Percentiles rank a stretch among this genome's conserved stretches.
Conservation (phyloP, 1,140 invertebrate genomes). For the Euschistus heros region DNA sequence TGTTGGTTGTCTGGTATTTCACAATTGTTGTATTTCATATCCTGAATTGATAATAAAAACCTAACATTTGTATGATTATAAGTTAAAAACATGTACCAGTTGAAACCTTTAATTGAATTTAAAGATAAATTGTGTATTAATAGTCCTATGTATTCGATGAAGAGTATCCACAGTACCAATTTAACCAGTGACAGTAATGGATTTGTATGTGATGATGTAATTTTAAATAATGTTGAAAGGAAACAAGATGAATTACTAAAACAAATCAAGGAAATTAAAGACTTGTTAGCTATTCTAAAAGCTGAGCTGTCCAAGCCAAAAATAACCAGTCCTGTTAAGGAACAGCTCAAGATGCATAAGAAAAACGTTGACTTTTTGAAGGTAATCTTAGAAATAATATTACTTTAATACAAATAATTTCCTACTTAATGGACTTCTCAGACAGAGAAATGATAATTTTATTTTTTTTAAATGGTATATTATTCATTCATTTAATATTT, state of each 20-base stretch:
- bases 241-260: conserved; percentile 28
- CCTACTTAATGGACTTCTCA: neutral
- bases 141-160: conserved; percentile 28
- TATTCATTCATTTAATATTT: too few relatives aligned
- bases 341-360: neutral
- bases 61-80: too few relatives aligned
- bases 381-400: neutral
- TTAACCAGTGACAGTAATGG: neutral
- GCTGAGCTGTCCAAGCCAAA: conserved; percentile 16
- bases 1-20: too few relatives aligned
- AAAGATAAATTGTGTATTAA: conserved; percentile 21
- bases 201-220: conserved; percentile 15
- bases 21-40: too few relatives aligned
- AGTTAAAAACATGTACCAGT: conserved; percentile 25
- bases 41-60: too few relatives aligned
- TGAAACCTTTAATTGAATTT: conserved; percentile 28
- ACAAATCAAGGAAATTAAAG: conserved; percentile 25
- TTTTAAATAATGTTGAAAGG: conserved; percentile 23
- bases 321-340: neutral
- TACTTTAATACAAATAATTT: neutral
- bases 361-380: neutral
- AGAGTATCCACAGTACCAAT: conserved; percentile 26
- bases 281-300: conserved; percentile 25
- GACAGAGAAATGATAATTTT: neutral
- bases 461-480: conserved; percentile 10